Evolutionary conservation across 2,113 vertebrate species (phyloP), one percentile per base, ranked within the genome.

Genomic region (Melanotaenia duboulayi): DNA sequence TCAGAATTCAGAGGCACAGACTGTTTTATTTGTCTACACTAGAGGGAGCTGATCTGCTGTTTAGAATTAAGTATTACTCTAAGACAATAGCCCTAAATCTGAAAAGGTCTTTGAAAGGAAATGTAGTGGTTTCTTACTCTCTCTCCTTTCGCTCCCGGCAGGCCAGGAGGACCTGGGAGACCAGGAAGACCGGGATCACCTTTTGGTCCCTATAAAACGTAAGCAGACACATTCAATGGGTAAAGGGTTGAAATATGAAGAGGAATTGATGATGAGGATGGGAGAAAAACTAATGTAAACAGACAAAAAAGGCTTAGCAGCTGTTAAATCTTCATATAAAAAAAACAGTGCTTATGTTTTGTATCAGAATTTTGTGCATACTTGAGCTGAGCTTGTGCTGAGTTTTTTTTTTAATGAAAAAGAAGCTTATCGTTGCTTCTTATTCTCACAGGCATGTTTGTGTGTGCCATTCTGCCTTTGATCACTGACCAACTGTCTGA

Each of bases 161-260:
- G 83, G 42, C 97, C 97, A 74, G 95, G 85, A 59, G 96, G 95
- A 40, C 96, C 97, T 58, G 97, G 96, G 52, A 98, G 80, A 78
- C 97, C 97, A 70, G 95, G 94, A 56, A 98, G 95, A 32, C 97
- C 97, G 22, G 95, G 95, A 75, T 94, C 95, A 57, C 98, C 97
- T 85, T 94, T 92, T 42, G 95, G 74, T 86, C 97, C 97, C 97
- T 99, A 82, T 80, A 81, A 90, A 19, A 76, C 48, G 76, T 4
- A 59, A 69, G 74, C 16, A 74, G 0, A 37, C 51, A 74, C 19
- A 56, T 54, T 37, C 25, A 4, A 52, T 55, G 11, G 71, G 23
- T 16, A 25, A 7, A 62, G 42, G 20, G 7, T 13, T 42, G 49
- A 51, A 6, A 65, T 39, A 19, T 39, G 11, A 7, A 19, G 16